Conservation (phyloP, 2,113 vertebrate genomes). For the Rhegmatorhina hoffmannsi region DNA sequence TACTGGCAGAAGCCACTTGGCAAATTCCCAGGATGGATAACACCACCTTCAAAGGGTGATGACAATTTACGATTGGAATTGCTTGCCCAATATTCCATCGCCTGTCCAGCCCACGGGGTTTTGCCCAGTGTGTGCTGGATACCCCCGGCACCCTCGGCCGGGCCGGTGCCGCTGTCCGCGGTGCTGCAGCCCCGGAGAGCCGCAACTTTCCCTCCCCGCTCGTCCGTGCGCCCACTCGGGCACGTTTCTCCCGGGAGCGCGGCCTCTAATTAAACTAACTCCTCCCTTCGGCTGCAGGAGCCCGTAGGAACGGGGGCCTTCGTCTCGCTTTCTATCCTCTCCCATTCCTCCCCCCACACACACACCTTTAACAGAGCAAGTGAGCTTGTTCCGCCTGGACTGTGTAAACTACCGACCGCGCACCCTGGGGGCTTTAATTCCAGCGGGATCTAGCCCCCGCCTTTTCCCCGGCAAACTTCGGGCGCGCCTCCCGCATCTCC, state of each 20-base stretch:
- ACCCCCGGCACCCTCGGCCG: no score
- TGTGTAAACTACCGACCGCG: neutral
- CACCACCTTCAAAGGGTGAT: neutral
- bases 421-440: neutral
- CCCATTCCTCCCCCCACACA: neutral
- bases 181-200: slow-evolving; percentile 42
- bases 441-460: neutral
- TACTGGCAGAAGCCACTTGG: neutral
- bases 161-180: slow-evolving; percentile 13
- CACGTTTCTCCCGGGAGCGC: neutral
- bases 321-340: neutral
- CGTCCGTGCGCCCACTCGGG: neutral
- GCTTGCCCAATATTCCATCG: neutral
- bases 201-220: neutral
- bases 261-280: neutral
- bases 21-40: neutral
- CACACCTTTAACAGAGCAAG: neutral
- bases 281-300: slow-evolving; percentile 16
- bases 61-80: accelerated
- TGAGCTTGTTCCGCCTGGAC: neutral
- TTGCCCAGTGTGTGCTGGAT: accelerated
- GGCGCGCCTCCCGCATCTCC: neutral
- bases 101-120: accelerated
- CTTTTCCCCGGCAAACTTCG: neutral
- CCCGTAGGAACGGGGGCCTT: neutral